These are phyloP conservation scores for Poeciliopsis turneri DNA, from an alignment of 2,797 vertebrate genomes.

Conservation along the genomic window DNA sequence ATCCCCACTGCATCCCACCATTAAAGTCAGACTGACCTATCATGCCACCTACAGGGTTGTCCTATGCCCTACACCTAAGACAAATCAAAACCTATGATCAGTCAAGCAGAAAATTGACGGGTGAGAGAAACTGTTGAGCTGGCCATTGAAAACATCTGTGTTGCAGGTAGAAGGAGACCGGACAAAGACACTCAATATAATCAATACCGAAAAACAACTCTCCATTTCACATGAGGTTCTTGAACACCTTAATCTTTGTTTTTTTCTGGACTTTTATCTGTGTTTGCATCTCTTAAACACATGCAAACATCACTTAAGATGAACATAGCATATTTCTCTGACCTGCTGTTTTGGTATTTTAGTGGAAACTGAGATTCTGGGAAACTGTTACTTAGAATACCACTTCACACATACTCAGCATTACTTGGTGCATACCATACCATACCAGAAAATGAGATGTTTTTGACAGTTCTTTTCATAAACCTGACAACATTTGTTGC, in stretches of 20 bases:
- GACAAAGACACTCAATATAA: constrained; percentile 18
- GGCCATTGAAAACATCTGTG: constrained; percentile 6
- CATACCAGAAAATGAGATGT: background rate
- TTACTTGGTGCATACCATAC: background rate
- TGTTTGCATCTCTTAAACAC: background rate
- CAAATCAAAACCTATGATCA: constrained; percentile 9
- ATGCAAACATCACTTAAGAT: background rate
- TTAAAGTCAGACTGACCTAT: background rate
- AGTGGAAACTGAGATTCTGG: background rate
- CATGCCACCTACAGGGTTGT: constrained; percentile 25
- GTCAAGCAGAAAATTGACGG: constrained; percentile 10
- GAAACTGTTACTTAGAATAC: background rate
- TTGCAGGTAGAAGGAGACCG: background rate
- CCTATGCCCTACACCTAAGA: constrained; percentile 3
- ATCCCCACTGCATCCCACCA: background rate
- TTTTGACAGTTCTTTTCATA: background rate
- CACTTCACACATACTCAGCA: background rate
- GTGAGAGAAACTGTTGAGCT: constrained; percentile 10
- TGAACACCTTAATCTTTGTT: background rate
- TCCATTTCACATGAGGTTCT: constrained; percentile 13
- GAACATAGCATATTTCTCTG: background rate
- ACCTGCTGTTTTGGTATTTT: background rate
- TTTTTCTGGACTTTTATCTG: background rate
- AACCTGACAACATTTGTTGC: background rate
- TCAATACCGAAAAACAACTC: background rate